These are phyloP conservation scores for Diacarnus erythraeanus DNA, from an alignment of 37 sponge, comb jelly and placozoan genomes.

Conservation along the genomic window DNA sequence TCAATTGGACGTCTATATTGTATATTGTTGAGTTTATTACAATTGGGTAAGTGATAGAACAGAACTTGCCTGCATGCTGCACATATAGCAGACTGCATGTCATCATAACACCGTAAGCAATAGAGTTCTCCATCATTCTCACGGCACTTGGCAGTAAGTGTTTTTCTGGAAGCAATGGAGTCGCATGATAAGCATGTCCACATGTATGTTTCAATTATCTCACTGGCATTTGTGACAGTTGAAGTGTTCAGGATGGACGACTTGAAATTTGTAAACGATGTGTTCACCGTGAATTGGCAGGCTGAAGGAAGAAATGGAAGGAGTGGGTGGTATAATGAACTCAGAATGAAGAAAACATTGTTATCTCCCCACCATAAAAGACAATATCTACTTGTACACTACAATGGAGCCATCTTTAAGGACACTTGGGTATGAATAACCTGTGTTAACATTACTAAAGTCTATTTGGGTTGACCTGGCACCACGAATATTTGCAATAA, in stretches of 20 bases:
- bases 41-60: not conserved
- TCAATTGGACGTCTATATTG: slow-evolving; percentile 93
- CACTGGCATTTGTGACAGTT: slow-evolving; percentile 88
- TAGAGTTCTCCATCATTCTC: slow-evolving; percentile 87
- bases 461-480: too few species aligned
- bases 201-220: slow-evolving; percentile 5
- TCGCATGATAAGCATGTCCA: not conserved
- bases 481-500: too few species aligned
- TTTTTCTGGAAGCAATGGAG: slow-evolving; percentile 55
- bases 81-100: slow-evolving; percentile 88
- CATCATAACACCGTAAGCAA: slow-evolving; percentile 96
- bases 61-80: slow-evolving; percentile 76
- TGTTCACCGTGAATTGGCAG: slow-evolving; percentile 88
- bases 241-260: slow-evolving; percentile 93
- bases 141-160: slow-evolving; percentile 63
- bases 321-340: slow-evolving; percentile 1
- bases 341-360: not conserved
- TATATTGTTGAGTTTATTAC: too few species aligned
- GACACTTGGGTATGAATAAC: too few species aligned
- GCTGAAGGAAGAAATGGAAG: slow-evolving; percentile 52
- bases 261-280: slow-evolving; percentile 80
- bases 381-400: not conserved
- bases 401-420: too few species aligned
- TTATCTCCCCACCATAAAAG: not conserved
- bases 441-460: too few species aligned